Evolutionary conservation across 2,888 invertebrate genomes (phyloP).

Genomic region (Troides oblongomaculatus): DNA sequence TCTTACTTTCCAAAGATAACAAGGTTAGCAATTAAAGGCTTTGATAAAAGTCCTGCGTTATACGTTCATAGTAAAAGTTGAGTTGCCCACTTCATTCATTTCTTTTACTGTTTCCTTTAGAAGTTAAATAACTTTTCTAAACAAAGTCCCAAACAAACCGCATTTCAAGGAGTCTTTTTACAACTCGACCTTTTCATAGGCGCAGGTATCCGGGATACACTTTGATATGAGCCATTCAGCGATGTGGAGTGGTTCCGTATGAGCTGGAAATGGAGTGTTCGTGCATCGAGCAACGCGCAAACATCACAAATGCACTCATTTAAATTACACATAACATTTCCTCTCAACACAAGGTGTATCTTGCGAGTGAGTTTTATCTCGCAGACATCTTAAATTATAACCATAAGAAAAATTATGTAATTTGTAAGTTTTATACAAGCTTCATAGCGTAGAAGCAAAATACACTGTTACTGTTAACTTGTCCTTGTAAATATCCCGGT

Average conservation of each 20-base stretch:
- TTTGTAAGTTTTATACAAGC: too few relatives aligned
- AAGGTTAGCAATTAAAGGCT: too few relatives aligned
- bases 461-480: too few relatives aligned
- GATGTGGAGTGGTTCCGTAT: slow-evolving; percentile 57
- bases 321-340: slow-evolving; percentile 44
- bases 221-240: slow-evolving; percentile 57
- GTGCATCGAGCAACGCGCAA: slow-evolving; percentile 55
- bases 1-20: too few relatives aligned
- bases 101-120: neutral
- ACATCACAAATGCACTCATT: slow-evolving; percentile 71
- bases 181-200: slow-evolving; percentile 51
- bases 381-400: too few relatives aligned
- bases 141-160: slow-evolving; percentile 23
- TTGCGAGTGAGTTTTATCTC: neutral
- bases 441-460: too few relatives aligned
- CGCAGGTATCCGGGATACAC: slow-evolving; percentile 48
- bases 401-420: too few relatives aligned
- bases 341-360: neutral
- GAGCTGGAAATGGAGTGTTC: slow-evolving; percentile 69
- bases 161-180: slow-evolving; percentile 18
- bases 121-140: slow-evolving; percentile 7
- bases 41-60: too few relatives aligned
- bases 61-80: neutral
- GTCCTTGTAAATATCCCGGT: too few relatives aligned
- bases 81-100: neutral